Conservation (phyloP, 2,113 vertebrate species). For the Dunckerocampus dactyliophorus region DNA sequence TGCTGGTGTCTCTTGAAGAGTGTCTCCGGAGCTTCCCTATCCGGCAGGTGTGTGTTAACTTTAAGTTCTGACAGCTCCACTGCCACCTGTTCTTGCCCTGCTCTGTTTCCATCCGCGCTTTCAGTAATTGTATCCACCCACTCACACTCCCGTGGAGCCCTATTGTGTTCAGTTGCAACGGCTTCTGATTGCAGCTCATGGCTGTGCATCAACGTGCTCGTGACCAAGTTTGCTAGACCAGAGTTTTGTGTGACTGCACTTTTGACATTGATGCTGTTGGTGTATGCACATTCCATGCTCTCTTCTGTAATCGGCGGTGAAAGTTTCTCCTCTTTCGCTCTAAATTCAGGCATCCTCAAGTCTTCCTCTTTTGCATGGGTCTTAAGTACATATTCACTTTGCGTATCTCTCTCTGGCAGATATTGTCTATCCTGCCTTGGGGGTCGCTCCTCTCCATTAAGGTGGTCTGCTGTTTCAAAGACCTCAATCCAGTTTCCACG, state of each 20-base stretch:
- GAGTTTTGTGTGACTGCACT: background rate
- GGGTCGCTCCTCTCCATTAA: background rate
- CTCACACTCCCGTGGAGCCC: slow-evolving; percentile 20
- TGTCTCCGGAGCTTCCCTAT: background rate
- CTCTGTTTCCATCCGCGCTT: slow-evolving; percentile 3
- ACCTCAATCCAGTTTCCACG: slow-evolving; percentile 21
- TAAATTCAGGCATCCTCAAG: background rate
- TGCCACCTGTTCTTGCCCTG: slow-evolving; percentile 19
- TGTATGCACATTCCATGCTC: background rate
- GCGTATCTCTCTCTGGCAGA: background rate
- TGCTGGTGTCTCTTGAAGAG: background rate
- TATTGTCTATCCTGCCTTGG: background rate
- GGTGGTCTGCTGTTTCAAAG: slow-evolving; percentile 26
- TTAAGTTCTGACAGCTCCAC: slow-evolving; percentile 9
- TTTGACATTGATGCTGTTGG: background rate
- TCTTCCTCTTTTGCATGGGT: background rate
- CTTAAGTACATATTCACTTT: background rate
- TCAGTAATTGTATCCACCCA: slow-evolving; percentile 39
- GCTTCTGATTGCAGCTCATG: slow-evolving; percentile 19
- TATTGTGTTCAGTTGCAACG: slow-evolving; percentile 26
- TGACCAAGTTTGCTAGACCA: slow-evolving; percentile 10
- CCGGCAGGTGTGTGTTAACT: background rate
- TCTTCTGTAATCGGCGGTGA: background rate
- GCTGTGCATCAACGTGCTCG: background rate
- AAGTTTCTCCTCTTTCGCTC: slow-evolving; percentile 6